These are phyloP conservation scores for Lumbricus terrestris DNA, from an alignment of 2,888 invertebrate species.

Conservation along the genomic window DNA sequence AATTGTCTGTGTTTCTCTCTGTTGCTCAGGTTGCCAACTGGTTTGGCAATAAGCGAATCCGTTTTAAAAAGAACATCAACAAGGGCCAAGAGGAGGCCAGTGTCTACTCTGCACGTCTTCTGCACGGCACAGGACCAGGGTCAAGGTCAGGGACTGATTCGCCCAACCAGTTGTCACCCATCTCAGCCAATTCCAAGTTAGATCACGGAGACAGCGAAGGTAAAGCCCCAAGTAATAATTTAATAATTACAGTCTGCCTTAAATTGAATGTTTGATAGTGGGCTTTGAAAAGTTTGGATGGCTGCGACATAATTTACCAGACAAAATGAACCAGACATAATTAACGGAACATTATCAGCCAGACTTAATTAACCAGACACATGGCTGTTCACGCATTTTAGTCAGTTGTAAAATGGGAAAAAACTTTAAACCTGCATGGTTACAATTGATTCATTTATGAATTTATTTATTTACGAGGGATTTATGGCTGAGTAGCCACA, in stretches of 20 bases:
- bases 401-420: no score
- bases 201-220: conserved; percentile 19
- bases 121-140: conserved; percentile 14
- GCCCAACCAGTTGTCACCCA: conserved; percentile 23
- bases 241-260: not conserved
- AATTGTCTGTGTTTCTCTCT: not conserved
- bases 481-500: no score
- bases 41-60: conserved; percentile 98
- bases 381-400: not conserved
- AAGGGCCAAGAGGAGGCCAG: conserved; percentile 99
- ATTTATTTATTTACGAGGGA: no score
- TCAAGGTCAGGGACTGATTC: conserved; percentile 17
- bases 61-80: conserved; percentile 99
- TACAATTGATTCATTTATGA: no score
- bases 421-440: no score
- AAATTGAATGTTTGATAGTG: not conserved
- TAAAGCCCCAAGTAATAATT: not conserved
- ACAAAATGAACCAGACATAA: not conserved
- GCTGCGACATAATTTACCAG: not conserved
- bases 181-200: conserved; percentile 23
- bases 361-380: not conserved
- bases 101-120: conserved; percentile 72
- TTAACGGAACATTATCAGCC: no score
- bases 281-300: not conserved
- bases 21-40: conserved; percentile 85